Base-by-base conservation (phyloP, 2,888 invertebrate species). In the Eudemis profundana region DNA sequence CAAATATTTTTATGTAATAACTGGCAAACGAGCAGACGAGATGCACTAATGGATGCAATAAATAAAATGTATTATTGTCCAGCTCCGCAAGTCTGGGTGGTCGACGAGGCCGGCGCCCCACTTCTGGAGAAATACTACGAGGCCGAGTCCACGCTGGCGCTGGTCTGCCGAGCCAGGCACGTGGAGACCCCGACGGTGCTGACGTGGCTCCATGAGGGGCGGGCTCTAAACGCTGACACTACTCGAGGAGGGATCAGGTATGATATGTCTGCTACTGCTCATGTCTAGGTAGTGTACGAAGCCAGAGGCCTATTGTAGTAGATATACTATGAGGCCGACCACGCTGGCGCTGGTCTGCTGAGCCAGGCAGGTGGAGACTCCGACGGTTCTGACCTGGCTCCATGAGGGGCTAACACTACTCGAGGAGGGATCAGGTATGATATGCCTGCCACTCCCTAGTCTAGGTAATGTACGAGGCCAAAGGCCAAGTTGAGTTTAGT, bases 61-160 rank as follows among this genome's bases (percentile, higher is more conserved):
- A 5, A 2, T 10, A 29, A 29, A 8, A 33, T 33, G 1, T 1
- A 12, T 33, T 40, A 63, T 15, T 67, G 46, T 77, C 1, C 86
- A 95, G 95, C 95, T 14, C 95, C 95, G 14, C 94, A 95, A 87
- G 95, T 95, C 14, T 93, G 93, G 87, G 95, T 95, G 71, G 93
- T 95, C 7, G 95, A 95, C 76, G 94, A 94, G 70, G 93, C 94
- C 50, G 95, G 95, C 0, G 93, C 93, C 5, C 93, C 94, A 8
- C 89, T 95, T n/a, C 83, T 92, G 54, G 95, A 94, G 84, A 94
- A 95, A 79, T 94, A 93, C 78, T 95, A 95, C 80, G 95, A 95
- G 76, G 94, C 94, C 0, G 95, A 95, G 75, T 95, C 94, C 14
- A 95, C 95, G 12, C 93, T 95, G 51, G 94, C 95, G 60, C 87